A percentile compares a stretch with the other conserved stretches of the same genome.
Evolutionary conservation across 1,140 invertebrate species (phyloP).

Genomic region (Pissodes strobi): DNA sequence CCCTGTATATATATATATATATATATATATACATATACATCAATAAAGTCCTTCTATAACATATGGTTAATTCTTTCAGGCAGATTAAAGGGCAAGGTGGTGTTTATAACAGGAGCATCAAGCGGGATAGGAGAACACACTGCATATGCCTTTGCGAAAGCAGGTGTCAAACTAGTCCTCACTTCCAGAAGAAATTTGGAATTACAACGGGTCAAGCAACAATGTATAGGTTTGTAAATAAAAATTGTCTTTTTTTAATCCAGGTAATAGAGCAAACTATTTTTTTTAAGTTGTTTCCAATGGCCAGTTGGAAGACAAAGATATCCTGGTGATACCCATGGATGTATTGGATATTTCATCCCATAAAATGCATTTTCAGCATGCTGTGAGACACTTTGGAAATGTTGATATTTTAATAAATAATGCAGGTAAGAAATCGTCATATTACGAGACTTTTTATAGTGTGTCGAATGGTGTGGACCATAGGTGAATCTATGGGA

Average conservation of each 20-base stretch:
- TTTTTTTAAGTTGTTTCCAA: slow-evolving; percentile 54
- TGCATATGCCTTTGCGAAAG: slow-evolving; percentile 71
- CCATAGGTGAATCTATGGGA: neutral
- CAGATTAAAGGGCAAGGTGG: slow-evolving; percentile 72
- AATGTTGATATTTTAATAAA: slow-evolving; percentile 78
- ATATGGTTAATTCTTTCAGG: no score
- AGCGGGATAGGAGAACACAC: slow-evolving; percentile 85
- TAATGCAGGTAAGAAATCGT: slow-evolving; percentile 82
- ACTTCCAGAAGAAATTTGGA: slow-evolving; percentile 75
- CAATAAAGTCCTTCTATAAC: no score
- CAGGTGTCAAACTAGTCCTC: slow-evolving; percentile 73
- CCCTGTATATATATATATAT: no score
- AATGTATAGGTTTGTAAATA: slow-evolving; percentile 65
- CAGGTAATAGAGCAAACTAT: slow-evolving; percentile 7
- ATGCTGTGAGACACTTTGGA: slow-evolving; percentile 74
- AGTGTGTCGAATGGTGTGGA: neutral
- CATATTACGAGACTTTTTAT: neutral
- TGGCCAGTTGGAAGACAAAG: slow-evolving; percentile 60
- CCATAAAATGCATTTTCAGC: slow-evolving; percentile 67
- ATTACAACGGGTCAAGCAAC: slow-evolving; percentile 74
- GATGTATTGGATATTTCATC: slow-evolving; percentile 67
- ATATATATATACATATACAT: no score
- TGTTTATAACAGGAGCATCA: slow-evolving; percentile 89
- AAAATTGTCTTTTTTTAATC: slow-evolving; percentile 15
- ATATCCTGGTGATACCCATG: slow-evolving; percentile 73